phyloP scores from a whole-genome alignment of 2,113 vertebrate genomes.

The Onychostruthus taczanowskii region DNA sequence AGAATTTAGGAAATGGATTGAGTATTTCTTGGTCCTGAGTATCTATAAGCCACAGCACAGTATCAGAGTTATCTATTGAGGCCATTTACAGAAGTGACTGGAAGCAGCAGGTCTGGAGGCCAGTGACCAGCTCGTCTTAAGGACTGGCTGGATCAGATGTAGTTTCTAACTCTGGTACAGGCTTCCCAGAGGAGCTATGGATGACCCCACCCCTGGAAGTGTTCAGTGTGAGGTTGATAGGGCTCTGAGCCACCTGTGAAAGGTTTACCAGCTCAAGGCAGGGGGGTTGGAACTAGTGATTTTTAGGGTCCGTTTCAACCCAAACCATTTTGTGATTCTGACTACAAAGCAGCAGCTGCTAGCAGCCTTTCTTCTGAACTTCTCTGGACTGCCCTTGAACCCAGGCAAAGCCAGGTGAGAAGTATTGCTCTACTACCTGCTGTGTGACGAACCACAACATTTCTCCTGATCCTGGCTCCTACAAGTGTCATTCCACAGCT shows the following conservation, averaged over 20 bases:
- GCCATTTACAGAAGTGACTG: accelerated
- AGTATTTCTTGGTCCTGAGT: neutral
- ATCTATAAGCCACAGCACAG: accelerated
- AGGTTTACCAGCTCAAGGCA: neutral
- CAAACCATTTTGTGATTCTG: neutral
- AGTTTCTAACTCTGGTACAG: neutral
- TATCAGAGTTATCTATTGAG: neutral
- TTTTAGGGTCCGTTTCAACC: neutral
- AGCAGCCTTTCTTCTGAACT: neutral
- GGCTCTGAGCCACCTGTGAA: neutral
- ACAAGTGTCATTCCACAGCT: neutral
- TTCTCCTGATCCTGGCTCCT: neutral
- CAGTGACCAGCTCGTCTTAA: neutral
- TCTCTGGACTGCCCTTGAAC: neutral
- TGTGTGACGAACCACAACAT: accelerated
- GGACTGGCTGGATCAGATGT: neutral
- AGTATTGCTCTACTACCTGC: neutral
- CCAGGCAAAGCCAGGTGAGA: neutral
- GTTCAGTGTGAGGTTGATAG: neutral
- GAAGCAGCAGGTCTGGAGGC: neutral
- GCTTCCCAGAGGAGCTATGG: neutral
- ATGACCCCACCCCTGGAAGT: neutral
- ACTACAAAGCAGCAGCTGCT: neutral
- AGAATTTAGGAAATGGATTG: neutral
- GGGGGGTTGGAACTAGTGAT: neutral